Evolutionary conservation across 2,888 invertebrate genomes (phyloP).

Genomic region (Chrysotoxum bicinctum): DNA sequence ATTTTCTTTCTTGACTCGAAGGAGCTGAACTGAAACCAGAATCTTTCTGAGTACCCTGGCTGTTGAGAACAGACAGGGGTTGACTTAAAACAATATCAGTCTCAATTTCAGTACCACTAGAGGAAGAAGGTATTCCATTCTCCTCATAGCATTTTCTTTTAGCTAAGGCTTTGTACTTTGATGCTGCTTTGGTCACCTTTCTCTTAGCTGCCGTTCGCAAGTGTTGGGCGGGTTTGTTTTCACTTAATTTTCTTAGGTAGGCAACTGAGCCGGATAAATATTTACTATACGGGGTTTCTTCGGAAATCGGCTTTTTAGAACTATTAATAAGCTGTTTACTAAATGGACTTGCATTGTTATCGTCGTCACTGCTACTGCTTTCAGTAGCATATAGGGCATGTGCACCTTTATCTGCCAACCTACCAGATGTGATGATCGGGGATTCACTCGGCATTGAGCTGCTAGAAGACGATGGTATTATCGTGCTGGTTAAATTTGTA

Average conservation of each 20-base stretch:
- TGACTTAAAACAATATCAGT: slow-evolving; percentile 64
- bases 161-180: slow-evolving; percentile 19
- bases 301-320: slow-evolving; percentile 1
- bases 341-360: slow-evolving; percentile 47
- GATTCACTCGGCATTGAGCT: slow-evolving; percentile 37
- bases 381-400: slow-evolving; percentile 49
- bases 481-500: neutral
- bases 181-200: slow-evolving; percentile 22
- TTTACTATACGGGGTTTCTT: slow-evolving; percentile 23
- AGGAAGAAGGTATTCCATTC: neutral
- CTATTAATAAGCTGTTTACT: slow-evolving; percentile 12
- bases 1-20: slow-evolving; percentile 74
- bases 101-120: slow-evolving; percentile 58
- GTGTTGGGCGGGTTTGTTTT: slow-evolving; percentile 30
- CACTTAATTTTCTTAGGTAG: neutral
- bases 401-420: slow-evolving; percentile 35
- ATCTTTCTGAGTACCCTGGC: slow-evolving; percentile 72
- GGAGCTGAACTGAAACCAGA: slow-evolving; percentile 75
- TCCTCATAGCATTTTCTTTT: slow-evolving; percentile 33
- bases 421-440: slow-evolving; percentile 49
- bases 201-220: slow-evolving; percentile 37
- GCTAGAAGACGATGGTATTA: slow-evolving; percentile 42
- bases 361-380: slow-evolving; percentile 64
- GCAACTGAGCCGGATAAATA: neutral
- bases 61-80: slow-evolving; percentile 28